A percentile compares a stretch with the other conserved stretches of the same genome.
Evolutionary conservation across 2,888 invertebrate genomes (phyloP).

Genomic region (Hirtodrosophila histrioides): DNA sequence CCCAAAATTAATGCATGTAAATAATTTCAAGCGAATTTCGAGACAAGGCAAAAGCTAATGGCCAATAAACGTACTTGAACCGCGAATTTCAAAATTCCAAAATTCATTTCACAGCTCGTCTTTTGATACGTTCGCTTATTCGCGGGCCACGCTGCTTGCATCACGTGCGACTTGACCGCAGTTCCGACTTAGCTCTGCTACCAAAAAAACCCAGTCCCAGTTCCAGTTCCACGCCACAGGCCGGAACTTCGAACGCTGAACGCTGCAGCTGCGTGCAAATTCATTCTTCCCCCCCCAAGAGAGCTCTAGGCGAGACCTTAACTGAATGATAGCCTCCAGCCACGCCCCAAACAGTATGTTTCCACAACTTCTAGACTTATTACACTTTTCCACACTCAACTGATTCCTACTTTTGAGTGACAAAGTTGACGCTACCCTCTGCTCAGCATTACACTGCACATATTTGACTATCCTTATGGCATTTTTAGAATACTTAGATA

Average conservation of each 20-base stretch:
- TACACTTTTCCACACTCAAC: no score
- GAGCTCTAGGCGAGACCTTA: no score
- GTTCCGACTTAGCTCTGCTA: not conserved
- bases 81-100: conserved; percentile 37
- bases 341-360: no score
- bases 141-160: conserved; percentile 44
- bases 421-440: no score
- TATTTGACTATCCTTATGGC: no score
- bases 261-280: conserved; percentile 58
- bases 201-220: conserved; percentile 37
- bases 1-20: conserved; percentile 31
- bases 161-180: conserved; percentile 58
- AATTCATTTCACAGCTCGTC: conserved; percentile 11
- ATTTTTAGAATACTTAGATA: no score
- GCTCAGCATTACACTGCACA: no score
- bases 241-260: conserved; percentile 38
- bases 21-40: conserved; percentile 42
- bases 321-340: not conserved
- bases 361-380: no score
- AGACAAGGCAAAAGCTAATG: conserved; percentile 46
- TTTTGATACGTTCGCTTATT: conserved; percentile 3
- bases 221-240: conserved; percentile 45
- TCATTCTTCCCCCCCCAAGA: conserved; percentile 41
- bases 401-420: no score
- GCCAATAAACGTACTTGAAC: conserved; percentile 75